Base-by-base conservation (phyloP, 2,797 vertebrate genomes). In the Microctenopoma lineatum region DNA sequence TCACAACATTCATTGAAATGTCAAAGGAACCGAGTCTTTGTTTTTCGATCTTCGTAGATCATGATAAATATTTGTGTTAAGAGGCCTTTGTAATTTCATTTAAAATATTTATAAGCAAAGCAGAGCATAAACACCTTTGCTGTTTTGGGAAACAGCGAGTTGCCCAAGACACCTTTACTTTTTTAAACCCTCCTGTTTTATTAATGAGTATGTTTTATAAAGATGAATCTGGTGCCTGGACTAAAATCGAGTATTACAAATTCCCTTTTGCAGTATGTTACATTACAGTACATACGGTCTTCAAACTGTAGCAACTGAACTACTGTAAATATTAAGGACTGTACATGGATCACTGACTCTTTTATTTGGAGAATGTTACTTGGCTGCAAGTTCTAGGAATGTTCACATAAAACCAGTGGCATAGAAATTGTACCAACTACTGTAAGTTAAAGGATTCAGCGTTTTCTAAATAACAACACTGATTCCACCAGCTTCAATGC, bases 101-200 rank as follows among this genome's bases (percentile, higher is more conserved):
- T 88, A 5, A 92, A 92, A 89, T 83, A 90, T 92, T 89, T 68
- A 89, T 80, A 54, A 79, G 73, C 60, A 67, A 83, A 82, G 65
- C 47, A 75, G 62, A 82, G 69, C 66, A 73, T 70, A 79, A 86
- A 91, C 70, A 87, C 74, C 66, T 75, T 62, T 80, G 81, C 73
- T 78, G 70, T 84, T 88, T 77, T 69, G 66, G 70, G 66, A 63
- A 70, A 59, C 36, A 48, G 39, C 11, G 51, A 59, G 59, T 44
- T 55, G 21, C 51, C 61, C 58, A 67, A 67, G 73, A 75, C 70
- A 74, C 58, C 51, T 77, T 88, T 86, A 79, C 25, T 62, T 80
- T 76, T 82, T 73, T 45, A 72, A 78, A 77, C 27, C 5, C 9
- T 64, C 4, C 29, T 84, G 61, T 76, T 84, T 85, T 79, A 87